phyloP scores from a whole-genome alignment of 2,888 invertebrate genomes.

The Agrotis clavis region DNA sequence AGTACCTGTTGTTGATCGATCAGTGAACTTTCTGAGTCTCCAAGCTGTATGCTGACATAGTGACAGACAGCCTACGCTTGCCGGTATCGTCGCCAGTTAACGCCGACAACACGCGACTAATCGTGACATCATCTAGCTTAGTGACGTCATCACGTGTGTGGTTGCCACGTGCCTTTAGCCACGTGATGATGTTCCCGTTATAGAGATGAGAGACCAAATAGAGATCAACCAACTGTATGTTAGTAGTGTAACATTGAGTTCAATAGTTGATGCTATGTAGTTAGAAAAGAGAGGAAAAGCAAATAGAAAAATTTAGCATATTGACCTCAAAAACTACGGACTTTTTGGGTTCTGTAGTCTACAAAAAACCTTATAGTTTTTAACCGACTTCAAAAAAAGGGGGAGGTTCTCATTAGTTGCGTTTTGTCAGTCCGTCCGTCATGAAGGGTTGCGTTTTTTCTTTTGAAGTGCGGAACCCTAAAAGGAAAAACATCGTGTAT shows the following conservation, averaged over 20 bases:
- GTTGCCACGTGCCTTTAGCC: background rate
- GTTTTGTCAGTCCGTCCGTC: no score
- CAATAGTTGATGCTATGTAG: background rate
- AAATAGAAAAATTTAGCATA: no score
- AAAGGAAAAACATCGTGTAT: no score
- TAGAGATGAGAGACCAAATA: background rate
- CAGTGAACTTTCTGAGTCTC: background rate
- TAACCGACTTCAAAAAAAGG: no score
- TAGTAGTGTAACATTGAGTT: background rate
- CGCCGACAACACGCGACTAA: slow-evolving; percentile 19
- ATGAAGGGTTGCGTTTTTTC: no score
- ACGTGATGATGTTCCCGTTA: background rate
- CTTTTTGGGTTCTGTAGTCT: background rate
- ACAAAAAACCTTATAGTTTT: no score
- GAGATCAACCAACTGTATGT: background rate
- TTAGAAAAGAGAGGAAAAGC: background rate
- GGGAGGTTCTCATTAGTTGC: no score
- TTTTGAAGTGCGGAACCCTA: no score
- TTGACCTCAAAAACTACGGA: no score
- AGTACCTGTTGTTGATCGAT: no score
- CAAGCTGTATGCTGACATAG: no score
- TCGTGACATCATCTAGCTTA: slow-evolving; percentile 22
- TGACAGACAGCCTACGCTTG: background rate
- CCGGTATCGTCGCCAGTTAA: background rate
- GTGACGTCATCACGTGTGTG: slow-evolving; percentile 13